Evolutionary conservation across 2,113 vertebrate genomes (phyloP).

Genomic region (Aegithalos caudatus): DNA sequence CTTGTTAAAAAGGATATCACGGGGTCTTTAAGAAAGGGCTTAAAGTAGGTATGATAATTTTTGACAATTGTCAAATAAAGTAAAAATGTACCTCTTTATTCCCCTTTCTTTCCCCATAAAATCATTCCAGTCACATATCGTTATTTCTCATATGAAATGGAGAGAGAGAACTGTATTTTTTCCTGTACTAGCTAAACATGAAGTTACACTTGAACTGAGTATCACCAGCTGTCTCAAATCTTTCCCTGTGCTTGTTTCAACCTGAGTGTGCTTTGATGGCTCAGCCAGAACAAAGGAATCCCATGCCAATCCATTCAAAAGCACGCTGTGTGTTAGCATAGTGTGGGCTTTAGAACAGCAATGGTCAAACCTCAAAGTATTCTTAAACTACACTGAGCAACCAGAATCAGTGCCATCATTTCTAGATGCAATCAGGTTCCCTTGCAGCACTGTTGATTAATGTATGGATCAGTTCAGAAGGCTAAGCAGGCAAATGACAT

Average conservation of each 20-base stretch:
- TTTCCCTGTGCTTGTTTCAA: neutral
- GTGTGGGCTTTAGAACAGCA: accelerated
- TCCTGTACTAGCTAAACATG: neutral
- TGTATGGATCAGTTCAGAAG: neutral
- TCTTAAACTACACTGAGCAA: neutral
- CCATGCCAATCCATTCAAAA: neutral
- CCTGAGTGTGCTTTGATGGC: neutral
- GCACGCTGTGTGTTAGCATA: accelerated
- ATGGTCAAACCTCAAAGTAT: neutral
- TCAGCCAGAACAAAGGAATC: neutral
- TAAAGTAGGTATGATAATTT: neutral
- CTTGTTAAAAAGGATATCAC: neutral
- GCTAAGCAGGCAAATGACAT: neutral
- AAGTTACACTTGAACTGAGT: neutral
- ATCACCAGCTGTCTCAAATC: neutral
- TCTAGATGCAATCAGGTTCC: neutral
- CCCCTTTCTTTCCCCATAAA: neutral
- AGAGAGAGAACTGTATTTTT: neutral
- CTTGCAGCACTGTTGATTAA: neutral
- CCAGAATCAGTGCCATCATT: neutral
- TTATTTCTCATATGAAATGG: neutral
- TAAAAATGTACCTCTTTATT: neutral
- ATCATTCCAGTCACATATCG: neutral
- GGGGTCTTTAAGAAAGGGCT: neutral
- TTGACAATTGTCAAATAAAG: no score